A percentile compares a stretch with the other conserved stretches of the same genome.
Conservation (phyloP, 1,140 invertebrate species). For the Tetragnatha versicolor region DNA sequence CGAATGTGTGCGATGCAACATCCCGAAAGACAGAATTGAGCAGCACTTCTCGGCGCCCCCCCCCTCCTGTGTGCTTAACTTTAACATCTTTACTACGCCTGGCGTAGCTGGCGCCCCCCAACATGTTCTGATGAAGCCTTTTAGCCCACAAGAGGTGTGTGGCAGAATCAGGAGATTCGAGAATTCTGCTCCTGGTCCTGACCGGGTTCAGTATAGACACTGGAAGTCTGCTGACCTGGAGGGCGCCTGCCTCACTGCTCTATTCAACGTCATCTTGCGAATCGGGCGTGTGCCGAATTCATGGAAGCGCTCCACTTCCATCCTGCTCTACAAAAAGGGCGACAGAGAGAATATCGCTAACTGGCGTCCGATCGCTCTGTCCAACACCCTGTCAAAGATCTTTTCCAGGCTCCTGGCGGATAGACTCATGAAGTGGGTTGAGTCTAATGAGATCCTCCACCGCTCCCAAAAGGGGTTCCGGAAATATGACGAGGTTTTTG, state of each 20-base stretch:
- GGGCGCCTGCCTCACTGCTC: not conserved
- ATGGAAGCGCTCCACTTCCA: conserved; percentile 48
- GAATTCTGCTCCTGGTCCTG: conserved; percentile 7
- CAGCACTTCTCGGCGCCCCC: no score
- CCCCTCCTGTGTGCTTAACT: no score
- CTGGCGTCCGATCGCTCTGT: no score
- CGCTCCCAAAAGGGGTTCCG: no score
- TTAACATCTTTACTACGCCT: no score
- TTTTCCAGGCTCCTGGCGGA: not conserved
- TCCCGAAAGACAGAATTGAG: no score
- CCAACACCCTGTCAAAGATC: no score
- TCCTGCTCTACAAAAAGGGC: conserved; percentile 57
- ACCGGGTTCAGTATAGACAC: not conserved
- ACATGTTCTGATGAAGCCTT: not conserved
- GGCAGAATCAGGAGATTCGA: not conserved
- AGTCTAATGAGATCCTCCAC: not conserved
- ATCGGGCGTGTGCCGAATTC: not conserved
- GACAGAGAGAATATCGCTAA: conserved; percentile 14
- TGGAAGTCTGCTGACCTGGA: no score
- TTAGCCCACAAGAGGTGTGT: no score
- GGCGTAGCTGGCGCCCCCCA: no score
- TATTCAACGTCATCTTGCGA: not conserved
- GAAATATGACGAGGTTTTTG: no score
- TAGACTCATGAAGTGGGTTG: not conserved
- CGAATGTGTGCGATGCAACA: no score